Conservation (phyloP, 2,113 vertebrate species). For the Peromyscus polionotus region DNA sequence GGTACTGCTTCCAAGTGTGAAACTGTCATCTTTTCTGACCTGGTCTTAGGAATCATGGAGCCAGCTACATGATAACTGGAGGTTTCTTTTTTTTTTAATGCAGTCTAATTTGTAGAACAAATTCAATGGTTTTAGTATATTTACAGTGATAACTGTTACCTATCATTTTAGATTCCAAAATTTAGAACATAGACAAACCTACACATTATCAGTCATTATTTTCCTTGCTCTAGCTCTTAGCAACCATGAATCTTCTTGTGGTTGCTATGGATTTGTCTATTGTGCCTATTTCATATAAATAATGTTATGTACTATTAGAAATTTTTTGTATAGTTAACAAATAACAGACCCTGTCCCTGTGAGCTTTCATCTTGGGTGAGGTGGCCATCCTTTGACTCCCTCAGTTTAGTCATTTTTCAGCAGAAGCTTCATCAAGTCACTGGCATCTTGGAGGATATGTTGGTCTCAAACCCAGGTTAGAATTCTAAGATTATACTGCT, state of each 20-base stretch:
- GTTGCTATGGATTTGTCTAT: not conserved
- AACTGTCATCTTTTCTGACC: not conserved
- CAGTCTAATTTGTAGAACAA: not conserved
- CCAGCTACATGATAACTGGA: not conserved
- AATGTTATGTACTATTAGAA: not conserved
- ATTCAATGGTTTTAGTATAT: conserved; percentile 25
- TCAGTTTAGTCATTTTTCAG: not conserved
- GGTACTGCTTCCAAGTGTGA: conserved; percentile 21
- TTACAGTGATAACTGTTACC: conserved; percentile 7
- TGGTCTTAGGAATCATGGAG: conserved; percentile 1
- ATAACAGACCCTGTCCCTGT: not conserved
- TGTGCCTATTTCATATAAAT: conserved; percentile 12
- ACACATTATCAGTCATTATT: not conserved
- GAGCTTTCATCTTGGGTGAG: not conserved
- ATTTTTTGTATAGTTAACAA: not conserved
- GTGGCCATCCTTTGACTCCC: not conserved
- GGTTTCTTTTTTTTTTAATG: not conserved
- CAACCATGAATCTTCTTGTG: not conserved
- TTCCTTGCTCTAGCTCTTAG: not conserved
- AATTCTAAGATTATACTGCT: not conserved
- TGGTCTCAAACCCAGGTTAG: not conserved
- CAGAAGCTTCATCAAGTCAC: not conserved
- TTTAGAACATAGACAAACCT: conserved; percentile 47
- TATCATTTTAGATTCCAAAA: not conserved
- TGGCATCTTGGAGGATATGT: not conserved